Conservation (phyloP, 2,797 vertebrate genomes). For the Periparus ater region DNA sequence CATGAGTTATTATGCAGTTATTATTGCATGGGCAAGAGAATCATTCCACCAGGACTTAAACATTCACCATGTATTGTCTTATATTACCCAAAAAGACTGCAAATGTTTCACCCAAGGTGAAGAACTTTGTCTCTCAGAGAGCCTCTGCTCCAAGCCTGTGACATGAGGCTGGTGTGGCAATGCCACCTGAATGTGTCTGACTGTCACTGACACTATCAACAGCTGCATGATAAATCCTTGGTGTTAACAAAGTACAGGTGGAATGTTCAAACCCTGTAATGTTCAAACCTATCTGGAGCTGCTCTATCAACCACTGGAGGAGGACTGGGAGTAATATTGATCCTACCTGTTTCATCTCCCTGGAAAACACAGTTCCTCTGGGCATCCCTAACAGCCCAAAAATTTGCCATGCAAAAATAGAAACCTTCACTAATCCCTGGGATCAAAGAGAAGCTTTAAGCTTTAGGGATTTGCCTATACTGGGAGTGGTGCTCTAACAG, state of each 20-base stretch:
- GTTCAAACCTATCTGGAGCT: not conserved
- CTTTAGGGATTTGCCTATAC: conserved; percentile 15
- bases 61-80: not conserved
- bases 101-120: not conserved
- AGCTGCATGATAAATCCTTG: not conserved
- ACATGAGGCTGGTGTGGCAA: accelerated
- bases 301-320: not conserved
- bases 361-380: not conserved
- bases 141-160: not conserved
- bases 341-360: not conserved
- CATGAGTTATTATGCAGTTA: not conserved
- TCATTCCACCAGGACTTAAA: not conserved
- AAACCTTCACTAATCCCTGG: conserved; percentile 24
- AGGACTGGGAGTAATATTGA: not conserved
- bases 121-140: not conserved
- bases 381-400: not conserved
- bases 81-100: not conserved
- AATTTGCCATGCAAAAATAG: not conserved
- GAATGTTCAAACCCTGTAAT: not conserved
- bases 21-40: not conserved
- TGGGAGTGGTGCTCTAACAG: not conserved
- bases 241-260: not conserved
- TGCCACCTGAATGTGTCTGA: not conserved
- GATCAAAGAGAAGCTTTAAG: conserved; percentile 37
- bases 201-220: not conserved